These are phyloP conservation scores for Atta colombica DNA, from an alignment of 1,140 invertebrate species.

Conservation along the genomic window DNA sequence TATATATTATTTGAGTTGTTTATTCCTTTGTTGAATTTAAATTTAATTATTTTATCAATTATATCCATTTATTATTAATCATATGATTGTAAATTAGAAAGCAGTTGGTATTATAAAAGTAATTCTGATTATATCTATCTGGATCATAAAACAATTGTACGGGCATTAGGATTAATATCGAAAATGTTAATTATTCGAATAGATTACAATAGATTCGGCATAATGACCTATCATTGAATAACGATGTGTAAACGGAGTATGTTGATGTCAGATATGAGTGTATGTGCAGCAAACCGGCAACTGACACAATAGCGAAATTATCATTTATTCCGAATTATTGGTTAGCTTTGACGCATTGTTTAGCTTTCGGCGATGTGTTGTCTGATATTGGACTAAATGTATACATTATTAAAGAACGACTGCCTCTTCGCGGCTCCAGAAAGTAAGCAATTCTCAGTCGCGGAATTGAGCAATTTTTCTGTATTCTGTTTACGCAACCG, in stretches of 20 bases:
- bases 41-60: constrained; percentile 12
- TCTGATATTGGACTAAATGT: constrained; percentile 41
- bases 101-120: constrained; percentile 31
- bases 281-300: not conserved
- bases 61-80: constrained; percentile 1
- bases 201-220: constrained; percentile 36
- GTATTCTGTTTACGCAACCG: constrained; percentile 71
- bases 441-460: constrained; percentile 64
- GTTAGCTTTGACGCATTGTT: constrained; percentile 40
- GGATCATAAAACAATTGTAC: constrained; percentile 35
- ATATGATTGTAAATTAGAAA: not conserved
- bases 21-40: not conserved
- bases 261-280: not conserved
- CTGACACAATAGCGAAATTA: constrained; percentile 6
- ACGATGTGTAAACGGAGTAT: constrained; percentile 25
- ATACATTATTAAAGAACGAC: constrained; percentile 74
- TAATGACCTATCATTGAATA: constrained; percentile 38
- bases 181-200: constrained; percentile 44
- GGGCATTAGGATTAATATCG: constrained; percentile 47
- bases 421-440: constrained; percentile 9
- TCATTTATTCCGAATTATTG: constrained; percentile 25
- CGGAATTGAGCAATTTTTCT: constrained; percentile 78
- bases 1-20: not conserved
- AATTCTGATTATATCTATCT: not conserved
- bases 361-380: constrained; percentile 8